Evolutionary conservation across 2,113 vertebrate species (phyloP).

Genomic region (Pungitius pungitius): DNA sequence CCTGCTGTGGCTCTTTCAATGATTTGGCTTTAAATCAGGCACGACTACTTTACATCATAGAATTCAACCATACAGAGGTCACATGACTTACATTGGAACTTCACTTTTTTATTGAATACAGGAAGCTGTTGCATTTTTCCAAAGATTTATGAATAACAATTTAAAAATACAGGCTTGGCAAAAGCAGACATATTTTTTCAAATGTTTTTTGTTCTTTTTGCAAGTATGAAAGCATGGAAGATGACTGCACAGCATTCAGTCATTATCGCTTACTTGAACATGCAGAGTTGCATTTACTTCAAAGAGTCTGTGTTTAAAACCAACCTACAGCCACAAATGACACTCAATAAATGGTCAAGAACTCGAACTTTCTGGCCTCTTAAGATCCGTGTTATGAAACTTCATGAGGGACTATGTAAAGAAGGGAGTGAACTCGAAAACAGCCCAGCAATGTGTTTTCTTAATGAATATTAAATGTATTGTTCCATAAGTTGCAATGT

Average conservation of each 20-base stretch:
- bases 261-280: slow-evolving; percentile 32
- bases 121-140: slow-evolving; percentile 1
- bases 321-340: slow-evolving; percentile 31
- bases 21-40: slow-evolving; percentile 4
- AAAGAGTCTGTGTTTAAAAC: slow-evolving; percentile 25
- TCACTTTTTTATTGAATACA: slow-evolving; percentile 24
- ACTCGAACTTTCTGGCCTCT: slow-evolving; percentile 48
- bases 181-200: slow-evolving; percentile 12
- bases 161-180: slow-evolving; percentile 22
- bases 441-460: not conserved
- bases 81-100: slow-evolving; percentile 14
- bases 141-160: slow-evolving; percentile 23
- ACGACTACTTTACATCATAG: not conserved
- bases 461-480: slow-evolving; percentile 19
- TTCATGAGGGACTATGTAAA: slow-evolving; percentile 30
- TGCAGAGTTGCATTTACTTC: slow-evolving; percentile 10
- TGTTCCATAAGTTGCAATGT: not conserved
- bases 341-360: slow-evolving; percentile 51
- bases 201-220: not conserved
- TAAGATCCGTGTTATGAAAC: slow-evolving; percentile 64
- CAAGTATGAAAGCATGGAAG: not conserved
- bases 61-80: not conserved
- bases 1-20: not conserved
- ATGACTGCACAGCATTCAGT: slow-evolving; percentile 14
- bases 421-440: slow-evolving; percentile 28